Percentiles rank a stretch among this genome's conserved stretches.
Conservation (phyloP, 2,113 vertebrate species). For the Montifringilla adamsi region DNA sequence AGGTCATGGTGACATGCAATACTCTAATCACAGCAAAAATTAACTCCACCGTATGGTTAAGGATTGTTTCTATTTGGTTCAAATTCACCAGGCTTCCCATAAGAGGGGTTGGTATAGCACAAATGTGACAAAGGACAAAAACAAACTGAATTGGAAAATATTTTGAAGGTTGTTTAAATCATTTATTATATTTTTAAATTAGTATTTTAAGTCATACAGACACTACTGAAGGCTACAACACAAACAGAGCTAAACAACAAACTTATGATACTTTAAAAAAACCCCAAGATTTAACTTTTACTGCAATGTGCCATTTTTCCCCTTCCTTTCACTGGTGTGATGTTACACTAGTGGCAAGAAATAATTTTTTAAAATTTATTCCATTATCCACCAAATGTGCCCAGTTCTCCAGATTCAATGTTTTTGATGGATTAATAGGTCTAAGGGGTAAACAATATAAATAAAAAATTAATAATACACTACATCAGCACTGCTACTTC, state of each 20-base stretch:
- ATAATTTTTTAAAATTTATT: neutral
- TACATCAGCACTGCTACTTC: neutral
- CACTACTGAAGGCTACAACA: neutral
- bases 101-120: neutral
- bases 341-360: neutral
- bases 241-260: neutral
- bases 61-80: neutral
- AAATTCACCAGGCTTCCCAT: neutral
- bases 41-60: neutral
- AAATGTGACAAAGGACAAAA: neutral
- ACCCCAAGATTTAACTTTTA: neutral
- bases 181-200: neutral
- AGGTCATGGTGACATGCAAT: neutral
- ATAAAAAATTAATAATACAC: neutral
- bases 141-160: neutral
- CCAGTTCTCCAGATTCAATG: neutral
- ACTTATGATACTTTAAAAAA: neutral
- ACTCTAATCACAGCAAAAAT: neutral
- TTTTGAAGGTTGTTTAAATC: neutral
- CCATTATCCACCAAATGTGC: neutral
- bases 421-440: neutral
- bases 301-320: neutral
- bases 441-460: neutral
- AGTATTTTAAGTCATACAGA: neutral
- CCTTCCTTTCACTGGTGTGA: neutral